Conservation (phyloP, 2,113 vertebrate genomes). For the Gymnarchus niloticus region DNA sequence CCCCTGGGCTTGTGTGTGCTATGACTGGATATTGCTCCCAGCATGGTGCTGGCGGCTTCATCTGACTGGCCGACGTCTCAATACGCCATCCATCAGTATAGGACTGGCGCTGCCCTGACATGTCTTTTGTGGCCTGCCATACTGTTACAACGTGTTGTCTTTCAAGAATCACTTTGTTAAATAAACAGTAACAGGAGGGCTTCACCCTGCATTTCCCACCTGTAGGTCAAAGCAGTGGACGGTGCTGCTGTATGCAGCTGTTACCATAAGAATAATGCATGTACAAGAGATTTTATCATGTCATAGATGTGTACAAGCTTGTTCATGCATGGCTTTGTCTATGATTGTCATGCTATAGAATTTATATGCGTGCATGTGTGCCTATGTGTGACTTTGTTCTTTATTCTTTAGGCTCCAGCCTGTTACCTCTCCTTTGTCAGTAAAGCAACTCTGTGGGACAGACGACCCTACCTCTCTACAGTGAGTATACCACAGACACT, state of each 20-base stretch:
- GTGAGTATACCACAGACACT: slow-evolving; percentile 30
- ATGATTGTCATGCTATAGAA: neutral
- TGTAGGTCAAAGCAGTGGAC: neutral
- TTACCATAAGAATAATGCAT: neutral
- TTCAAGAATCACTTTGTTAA: slow-evolving; percentile 14
- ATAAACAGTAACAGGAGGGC: slow-evolving; percentile 10
- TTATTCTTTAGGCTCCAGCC: slow-evolving; percentile 43
- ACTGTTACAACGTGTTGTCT: slow-evolving; percentile 12
- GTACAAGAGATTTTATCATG: neutral
- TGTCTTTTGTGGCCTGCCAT: slow-evolving; percentile 13
- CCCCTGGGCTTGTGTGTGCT: slow-evolving; percentile 35
- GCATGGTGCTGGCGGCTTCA: slow-evolving; percentile 17
- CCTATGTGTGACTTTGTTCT: neutral
- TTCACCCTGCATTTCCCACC: neutral
- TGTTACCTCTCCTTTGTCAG: slow-evolving; percentile 55
- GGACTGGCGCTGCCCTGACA: neutral
- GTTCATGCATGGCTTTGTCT: neutral
- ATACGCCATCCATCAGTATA: slow-evolving; percentile 26
- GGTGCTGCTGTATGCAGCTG: neutral
- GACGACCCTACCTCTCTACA: slow-evolving; percentile 36
- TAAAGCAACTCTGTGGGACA: slow-evolving; percentile 51
- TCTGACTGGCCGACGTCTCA: slow-evolving; percentile 30
- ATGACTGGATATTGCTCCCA: slow-evolving; percentile 35
- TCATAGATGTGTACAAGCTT: neutral
- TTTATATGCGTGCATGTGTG: neutral